Conservation (phyloP, 2,797 vertebrate species). For the Calcarius lapponicus region DNA sequence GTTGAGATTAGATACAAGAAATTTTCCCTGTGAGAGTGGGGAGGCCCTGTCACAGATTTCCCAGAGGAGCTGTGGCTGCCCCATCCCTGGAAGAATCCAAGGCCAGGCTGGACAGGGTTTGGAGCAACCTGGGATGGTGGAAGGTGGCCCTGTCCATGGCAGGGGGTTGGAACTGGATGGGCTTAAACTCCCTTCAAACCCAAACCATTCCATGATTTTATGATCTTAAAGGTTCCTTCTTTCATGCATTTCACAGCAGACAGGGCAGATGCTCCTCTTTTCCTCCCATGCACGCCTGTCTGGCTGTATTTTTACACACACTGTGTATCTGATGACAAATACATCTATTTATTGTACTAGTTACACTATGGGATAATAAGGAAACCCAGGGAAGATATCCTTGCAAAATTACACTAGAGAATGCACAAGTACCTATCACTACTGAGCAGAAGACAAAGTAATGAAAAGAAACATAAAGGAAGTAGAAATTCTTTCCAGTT, state of each 20-base stretch:
- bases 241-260: not conserved
- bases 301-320: not conserved
- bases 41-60: not conserved
- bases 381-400: not conserved
- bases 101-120: accelerated
- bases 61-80: not conserved
- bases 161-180: accelerated
- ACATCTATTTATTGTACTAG: accelerated
- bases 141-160: not conserved
- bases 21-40: not conserved
- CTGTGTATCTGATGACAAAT: not conserved
- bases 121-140: accelerated
- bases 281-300: not conserved
- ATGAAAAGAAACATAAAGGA: not conserved
- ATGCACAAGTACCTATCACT: not conserved
- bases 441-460: not conserved
- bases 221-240: not conserved
- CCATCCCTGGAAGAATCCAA: not conserved
- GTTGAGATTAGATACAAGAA: not conserved
- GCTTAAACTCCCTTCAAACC: not conserved
- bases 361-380: not conserved
- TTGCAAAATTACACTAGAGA: not conserved
- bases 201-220: not conserved
- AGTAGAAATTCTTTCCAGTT: not conserved
- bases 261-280: not conserved